These are phyloP conservation scores for Coelopa frigida DNA, from an alignment of 1,140 invertebrate genomes.

Conservation along the genomic window DNA sequence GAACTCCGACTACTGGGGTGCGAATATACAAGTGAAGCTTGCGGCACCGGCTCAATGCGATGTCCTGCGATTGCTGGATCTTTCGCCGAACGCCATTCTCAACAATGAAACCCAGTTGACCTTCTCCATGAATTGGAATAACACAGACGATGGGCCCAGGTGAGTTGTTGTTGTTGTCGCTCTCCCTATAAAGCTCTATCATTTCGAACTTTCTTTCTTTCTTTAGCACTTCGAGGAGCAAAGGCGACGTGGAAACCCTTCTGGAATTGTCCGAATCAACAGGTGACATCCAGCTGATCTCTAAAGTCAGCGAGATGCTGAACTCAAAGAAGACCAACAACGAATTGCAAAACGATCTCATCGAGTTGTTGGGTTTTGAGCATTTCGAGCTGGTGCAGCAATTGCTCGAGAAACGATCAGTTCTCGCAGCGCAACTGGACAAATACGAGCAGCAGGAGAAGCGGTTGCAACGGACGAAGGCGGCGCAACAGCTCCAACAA, in stretches of 20 bases:
- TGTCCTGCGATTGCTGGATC: constrained; percentile 8
- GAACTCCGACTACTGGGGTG: constrained; percentile 23
- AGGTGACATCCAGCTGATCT: constrained; percentile 55
- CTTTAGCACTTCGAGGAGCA: constrained; percentile 48
- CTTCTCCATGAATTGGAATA: constrained; percentile 37
- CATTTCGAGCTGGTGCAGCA: constrained; percentile 77
- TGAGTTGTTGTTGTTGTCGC: no score
- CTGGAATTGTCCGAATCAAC: constrained; percentile 35
- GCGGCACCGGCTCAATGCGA: neutral
- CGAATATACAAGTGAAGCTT: constrained; percentile 21
- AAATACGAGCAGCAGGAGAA: constrained; percentile 35
- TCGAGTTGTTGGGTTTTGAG: constrained; percentile 79
- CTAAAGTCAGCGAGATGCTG: constrained; percentile 54
- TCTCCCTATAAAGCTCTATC: no score
- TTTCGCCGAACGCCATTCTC: neutral
- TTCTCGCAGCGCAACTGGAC: constrained; percentile 49
- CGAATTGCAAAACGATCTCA: constrained; percentile 78
- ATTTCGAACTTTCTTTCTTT: no score
- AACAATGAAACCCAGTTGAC: constrained; percentile 6
- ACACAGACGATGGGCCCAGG: no score
- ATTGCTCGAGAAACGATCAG: constrained; percentile 63
- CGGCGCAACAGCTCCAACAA: constrained; percentile 17
- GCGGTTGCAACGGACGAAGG: constrained; percentile 24
- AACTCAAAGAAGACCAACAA: constrained; percentile 59
- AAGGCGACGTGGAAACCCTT: constrained; percentile 39